phyloP scores from a whole-genome alignment of 2,888 invertebrate species.

The Acleris emargana region DNA sequence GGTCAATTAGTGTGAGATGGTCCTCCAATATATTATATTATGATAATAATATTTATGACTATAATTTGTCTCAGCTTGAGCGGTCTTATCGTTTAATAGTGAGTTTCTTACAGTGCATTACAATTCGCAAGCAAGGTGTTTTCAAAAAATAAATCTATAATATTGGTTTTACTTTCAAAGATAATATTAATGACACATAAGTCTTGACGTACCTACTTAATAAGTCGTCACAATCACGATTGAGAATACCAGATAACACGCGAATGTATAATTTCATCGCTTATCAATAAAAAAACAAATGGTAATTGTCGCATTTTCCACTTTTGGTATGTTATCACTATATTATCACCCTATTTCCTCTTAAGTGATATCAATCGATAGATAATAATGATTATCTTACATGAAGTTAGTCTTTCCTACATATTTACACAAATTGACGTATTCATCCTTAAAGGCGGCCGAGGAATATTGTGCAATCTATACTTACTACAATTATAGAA shows the following conservation, averaged over 20 bases:
- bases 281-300: conserved; percentile 27
- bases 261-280: conserved; percentile 7
- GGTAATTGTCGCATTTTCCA: conserved; percentile 27
- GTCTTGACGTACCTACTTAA: no score
- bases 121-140: no score
- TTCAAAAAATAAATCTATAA: no score
- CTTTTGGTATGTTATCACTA: conserved; percentile 28
- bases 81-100: no score
- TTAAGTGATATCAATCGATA: conserved; percentile 66
- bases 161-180: no score
- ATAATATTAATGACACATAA: no score
- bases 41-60: no score
- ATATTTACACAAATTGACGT: conserved; percentile 52
- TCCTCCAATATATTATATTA: no score
- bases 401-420: conserved; percentile 54
- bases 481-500: background rate
- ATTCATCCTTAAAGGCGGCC: conserved; percentile 8
- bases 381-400: conserved; percentile 59
- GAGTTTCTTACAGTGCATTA: no score
- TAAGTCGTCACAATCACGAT: no score
- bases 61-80: no score
- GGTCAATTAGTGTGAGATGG: no score
- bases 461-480: conserved; percentile 19
- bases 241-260: conserved; percentile 1
- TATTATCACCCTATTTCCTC: conserved; percentile 62